Conservation (phyloP, 2,888 invertebrate species). For the Anodontia alba region DNA sequence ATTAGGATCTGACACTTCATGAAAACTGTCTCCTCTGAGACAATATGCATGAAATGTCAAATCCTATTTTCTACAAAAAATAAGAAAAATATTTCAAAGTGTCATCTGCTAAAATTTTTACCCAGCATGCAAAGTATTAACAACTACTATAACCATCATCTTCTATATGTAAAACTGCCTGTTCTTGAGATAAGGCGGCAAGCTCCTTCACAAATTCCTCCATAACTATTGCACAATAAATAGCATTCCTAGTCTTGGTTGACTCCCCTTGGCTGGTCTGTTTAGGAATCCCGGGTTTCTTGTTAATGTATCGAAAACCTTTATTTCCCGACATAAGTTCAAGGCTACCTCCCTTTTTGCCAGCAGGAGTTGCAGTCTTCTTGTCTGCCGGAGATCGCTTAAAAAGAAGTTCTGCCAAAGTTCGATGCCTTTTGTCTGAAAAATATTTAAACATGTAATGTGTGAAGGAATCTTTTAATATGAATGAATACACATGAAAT, state of each 20-base stretch:
- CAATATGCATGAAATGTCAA: no score
- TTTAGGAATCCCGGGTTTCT: constrained; percentile 50
- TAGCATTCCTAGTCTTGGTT: constrained; percentile 85
- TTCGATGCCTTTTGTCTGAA: constrained; percentile 75
- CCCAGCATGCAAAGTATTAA: no score
- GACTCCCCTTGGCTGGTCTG: constrained; percentile 72
- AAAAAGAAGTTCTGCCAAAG: constrained; percentile 76
- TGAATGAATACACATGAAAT: no score
- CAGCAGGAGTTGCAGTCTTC: constrained; percentile 37
- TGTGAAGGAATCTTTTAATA: constrained; percentile 1
- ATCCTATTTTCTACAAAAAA: no score
- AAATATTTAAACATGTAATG: constrained; percentile 22
- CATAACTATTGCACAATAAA: constrained; percentile 93
- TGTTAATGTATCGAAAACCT: constrained; percentile 77
- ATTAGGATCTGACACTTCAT: no score
- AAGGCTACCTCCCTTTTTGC: constrained; percentile 52
- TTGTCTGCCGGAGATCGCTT: constrained; percentile 66
- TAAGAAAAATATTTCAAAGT: no score
- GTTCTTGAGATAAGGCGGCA: constrained; percentile 97
- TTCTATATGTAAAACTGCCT: constrained; percentile 87
- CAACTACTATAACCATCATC: constrained; percentile 44
- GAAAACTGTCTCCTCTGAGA: no score
- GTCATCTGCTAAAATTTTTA: no score
- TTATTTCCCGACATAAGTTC: constrained; percentile 69
- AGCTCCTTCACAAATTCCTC: constrained; percentile 98